Percentiles rank a stretch among this genome's conserved stretches.
phyloP scores from a whole-genome alignment of 2,113 vertebrate genomes.

The Melanerpes formicivorus region DNA sequence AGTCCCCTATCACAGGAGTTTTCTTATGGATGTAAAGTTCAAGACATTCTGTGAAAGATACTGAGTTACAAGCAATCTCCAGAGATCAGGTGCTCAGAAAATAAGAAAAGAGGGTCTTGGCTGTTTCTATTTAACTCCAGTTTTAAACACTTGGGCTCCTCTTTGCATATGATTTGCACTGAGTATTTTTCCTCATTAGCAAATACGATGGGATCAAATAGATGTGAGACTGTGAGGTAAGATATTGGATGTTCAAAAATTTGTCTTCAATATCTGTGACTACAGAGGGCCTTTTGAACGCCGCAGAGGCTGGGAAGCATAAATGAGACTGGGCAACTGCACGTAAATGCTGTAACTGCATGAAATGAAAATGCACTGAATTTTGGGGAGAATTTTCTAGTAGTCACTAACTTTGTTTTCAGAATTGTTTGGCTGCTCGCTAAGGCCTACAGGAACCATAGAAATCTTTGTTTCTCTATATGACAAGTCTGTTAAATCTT shows the following conservation, averaged over 20 bases:
- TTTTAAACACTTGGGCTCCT: not conserved
- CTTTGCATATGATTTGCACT: not conserved
- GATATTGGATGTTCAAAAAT: not conserved
- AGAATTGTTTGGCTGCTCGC: not conserved
- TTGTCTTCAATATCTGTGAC: not conserved
- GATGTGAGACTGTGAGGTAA: not conserved
- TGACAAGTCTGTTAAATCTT: not conserved
- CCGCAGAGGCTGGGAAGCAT: not conserved
- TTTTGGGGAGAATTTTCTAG: not conserved
- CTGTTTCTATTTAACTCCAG: not conserved
- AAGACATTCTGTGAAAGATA: not conserved
- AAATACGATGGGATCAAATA: not conserved
- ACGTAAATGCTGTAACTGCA: not conserved
- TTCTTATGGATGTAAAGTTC: not conserved
- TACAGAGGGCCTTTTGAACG: not conserved
- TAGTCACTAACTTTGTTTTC: not conserved
- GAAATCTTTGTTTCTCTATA: not conserved
- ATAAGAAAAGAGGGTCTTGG: not conserved
- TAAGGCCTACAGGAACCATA: not conserved
- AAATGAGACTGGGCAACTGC: not conserved
- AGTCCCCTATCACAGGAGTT: rapidly evolving
- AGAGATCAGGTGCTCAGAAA: not conserved
- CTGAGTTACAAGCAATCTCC: not conserved
- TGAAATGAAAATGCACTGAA: not conserved
- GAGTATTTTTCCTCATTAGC: not conserved